Conservation (phyloP, 1,140 invertebrate genomes). For the Protaetia brevitarsis region DNA sequence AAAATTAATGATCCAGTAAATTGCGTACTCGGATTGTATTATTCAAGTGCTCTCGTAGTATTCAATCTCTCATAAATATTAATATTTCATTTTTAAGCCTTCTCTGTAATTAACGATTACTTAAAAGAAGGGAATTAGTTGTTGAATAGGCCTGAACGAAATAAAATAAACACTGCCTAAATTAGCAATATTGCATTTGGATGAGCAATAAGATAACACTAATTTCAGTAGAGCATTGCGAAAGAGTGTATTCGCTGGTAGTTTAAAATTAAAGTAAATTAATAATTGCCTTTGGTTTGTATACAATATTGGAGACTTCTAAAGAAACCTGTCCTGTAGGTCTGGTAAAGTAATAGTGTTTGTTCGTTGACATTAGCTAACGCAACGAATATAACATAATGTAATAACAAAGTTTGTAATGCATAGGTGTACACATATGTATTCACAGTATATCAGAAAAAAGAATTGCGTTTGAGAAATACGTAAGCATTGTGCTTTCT, state of each 20-base stretch:
- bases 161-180: background rate
- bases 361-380: background rate
- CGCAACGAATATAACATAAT: background rate
- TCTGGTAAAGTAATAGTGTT: background rate
- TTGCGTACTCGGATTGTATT: background rate
- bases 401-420: conserved; percentile 1
- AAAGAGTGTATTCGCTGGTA: no score
- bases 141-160: background rate
- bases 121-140: background rate
- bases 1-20: conserved; percentile 10
- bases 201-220: no score
- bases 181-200: background rate
- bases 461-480: background rate
- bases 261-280: no score
- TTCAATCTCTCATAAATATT: background rate
- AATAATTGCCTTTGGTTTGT: no score
- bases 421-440: background rate
- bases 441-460: background rate
- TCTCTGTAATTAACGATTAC: background rate
- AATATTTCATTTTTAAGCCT: background rate
- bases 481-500: background rate
- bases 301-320: background rate
- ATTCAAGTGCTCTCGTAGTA: background rate
- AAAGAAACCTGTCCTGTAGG: no score
- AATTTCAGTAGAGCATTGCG: no score